These are phyloP conservation scores for Portevinia maculata DNA, from an alignment of 2,888 invertebrate species.

Conservation along the genomic window DNA sequence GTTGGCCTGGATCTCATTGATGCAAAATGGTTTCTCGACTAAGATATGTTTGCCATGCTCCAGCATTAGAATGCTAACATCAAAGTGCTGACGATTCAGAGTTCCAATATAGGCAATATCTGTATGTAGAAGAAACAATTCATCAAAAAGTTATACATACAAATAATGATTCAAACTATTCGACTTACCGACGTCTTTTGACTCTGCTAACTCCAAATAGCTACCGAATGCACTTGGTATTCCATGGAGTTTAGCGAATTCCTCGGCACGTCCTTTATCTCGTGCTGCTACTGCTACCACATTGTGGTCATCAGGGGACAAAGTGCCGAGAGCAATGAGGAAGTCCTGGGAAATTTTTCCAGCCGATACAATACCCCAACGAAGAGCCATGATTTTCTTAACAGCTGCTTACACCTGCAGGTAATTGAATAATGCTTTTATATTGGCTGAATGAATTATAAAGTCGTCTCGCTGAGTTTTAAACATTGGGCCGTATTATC, in stretches of 20 bases:
- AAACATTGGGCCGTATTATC: neutral
- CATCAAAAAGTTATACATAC: neutral
- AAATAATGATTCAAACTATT: neutral
- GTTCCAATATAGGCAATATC: slow-evolving; percentile 94
- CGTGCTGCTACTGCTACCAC: slow-evolving; percentile 91
- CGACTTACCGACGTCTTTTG: slow-evolving; percentile 88
- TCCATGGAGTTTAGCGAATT: slow-evolving; percentile 89
- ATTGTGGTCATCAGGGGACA: slow-evolving; percentile 87
- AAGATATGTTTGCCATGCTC: slow-evolving; percentile 93
- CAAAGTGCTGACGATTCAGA: slow-evolving; percentile 89
- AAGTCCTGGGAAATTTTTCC: slow-evolving; percentile 95
- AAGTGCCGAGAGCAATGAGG: slow-evolving; percentile 87
- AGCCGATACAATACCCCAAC: slow-evolving; percentile 94
- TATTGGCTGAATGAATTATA: neutral
- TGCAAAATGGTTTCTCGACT: slow-evolving; percentile 94
- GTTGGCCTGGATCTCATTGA: slow-evolving; percentile 89
- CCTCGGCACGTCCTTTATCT: slow-evolving; percentile 87
- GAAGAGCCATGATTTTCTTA: slow-evolving; percentile 79
- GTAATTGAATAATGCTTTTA: neutral
- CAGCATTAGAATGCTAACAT: slow-evolving; percentile 88
- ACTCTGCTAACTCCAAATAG: slow-evolving; percentile 90
- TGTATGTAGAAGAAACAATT: slow-evolving; percentile 80
- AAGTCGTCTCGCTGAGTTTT: neutral
- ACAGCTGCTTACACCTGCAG: neutral
- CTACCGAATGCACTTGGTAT: slow-evolving; percentile 89